Percentiles rank a stretch among this genome's conserved stretches.
Conservation (phyloP, 2,888 invertebrate species). For the Alcis repandata region DNA sequence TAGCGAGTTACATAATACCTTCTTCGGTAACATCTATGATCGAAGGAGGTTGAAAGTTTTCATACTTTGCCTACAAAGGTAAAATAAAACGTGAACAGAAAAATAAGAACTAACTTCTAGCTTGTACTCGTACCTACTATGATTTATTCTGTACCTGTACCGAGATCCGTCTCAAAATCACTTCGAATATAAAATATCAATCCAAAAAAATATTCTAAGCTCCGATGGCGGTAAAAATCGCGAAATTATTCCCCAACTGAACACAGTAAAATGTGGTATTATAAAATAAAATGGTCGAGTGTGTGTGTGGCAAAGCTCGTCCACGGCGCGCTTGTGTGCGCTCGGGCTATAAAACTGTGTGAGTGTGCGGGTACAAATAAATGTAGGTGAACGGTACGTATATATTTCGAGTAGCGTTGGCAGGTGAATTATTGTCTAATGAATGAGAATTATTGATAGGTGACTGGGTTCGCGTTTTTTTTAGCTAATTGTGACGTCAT, state of each 20-base stretch:
- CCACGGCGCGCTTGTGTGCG: constrained; percentile 57
- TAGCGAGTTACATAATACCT: no score
- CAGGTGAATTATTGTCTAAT: constrained; percentile 50
- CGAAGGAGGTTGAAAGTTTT: no score
- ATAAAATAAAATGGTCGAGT: constrained; percentile 61
- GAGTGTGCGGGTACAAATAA: constrained; percentile 82
- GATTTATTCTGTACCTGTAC: no score
- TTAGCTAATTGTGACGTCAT: no score
- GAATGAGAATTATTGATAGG: constrained; percentile 37
- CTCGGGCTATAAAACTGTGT: constrained; percentile 70
- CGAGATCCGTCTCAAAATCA: constrained; percentile 13
- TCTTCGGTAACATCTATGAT: no score
- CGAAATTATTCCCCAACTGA: constrained; percentile 66
- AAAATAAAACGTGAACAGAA: no score
- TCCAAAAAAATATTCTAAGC: constrained; percentile 29
- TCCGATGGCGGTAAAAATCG: constrained; percentile 44
- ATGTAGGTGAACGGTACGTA: constrained; percentile 83
- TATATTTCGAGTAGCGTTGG: constrained; percentile 67
- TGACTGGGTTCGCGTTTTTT: background rate
- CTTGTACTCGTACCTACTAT: no score
- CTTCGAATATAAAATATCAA: constrained; percentile 37
- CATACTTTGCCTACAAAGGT: no score
- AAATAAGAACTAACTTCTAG: no score
- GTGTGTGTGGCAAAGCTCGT: constrained; percentile 45
- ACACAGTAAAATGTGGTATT: constrained; percentile 42